Percentiles rank a stretch among this genome's conserved stretches.
phyloP scores from a whole-genome alignment of 2,797 vertebrate genomes.

The Sebastes oblongus region DNA sequence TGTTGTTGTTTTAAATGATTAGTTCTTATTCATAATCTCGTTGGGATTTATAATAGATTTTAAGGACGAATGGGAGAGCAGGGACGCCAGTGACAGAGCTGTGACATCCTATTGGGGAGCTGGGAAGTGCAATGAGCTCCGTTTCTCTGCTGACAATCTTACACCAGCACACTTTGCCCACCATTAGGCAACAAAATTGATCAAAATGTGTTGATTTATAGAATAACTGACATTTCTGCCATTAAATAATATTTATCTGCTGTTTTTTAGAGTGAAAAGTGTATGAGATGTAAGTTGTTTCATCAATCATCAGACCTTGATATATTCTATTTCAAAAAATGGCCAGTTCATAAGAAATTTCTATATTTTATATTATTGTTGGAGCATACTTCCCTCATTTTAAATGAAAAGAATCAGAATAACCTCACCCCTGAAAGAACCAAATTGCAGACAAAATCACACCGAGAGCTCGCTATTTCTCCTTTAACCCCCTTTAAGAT shows the following conservation, averaged over 20 bases:
- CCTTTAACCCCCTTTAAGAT: neutral
- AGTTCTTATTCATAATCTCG: slow-evolving; percentile 22
- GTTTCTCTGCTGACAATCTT: slow-evolving; percentile 31
- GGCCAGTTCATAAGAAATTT: neutral
- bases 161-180: slow-evolving; percentile 36
- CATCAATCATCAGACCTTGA: neutral
- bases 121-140: slow-evolving; percentile 45
- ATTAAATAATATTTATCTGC: neutral
- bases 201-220: slow-evolving; percentile 8
- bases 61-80: slow-evolving; percentile 35
- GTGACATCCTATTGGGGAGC: slow-evolving; percentile 57
- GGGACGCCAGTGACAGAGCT: slow-evolving; percentile 46
- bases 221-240: neutral
- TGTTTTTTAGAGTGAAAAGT: neutral
- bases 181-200: slow-evolving; percentile 27
- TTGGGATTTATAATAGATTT: slow-evolving; percentile 24
- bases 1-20: slow-evolving; percentile 19
- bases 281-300: neutral
- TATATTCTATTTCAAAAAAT: neutral
- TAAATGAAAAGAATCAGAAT: neutral
- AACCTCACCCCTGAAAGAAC: neutral
- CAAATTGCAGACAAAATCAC: neutral
- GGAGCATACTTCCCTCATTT: neutral
- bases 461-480: neutral
- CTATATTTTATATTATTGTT: neutral